These are phyloP conservation scores for Pangasianodon gigas DNA, from an alignment of 2,113 vertebrate species.

Conservation along the genomic window DNA sequence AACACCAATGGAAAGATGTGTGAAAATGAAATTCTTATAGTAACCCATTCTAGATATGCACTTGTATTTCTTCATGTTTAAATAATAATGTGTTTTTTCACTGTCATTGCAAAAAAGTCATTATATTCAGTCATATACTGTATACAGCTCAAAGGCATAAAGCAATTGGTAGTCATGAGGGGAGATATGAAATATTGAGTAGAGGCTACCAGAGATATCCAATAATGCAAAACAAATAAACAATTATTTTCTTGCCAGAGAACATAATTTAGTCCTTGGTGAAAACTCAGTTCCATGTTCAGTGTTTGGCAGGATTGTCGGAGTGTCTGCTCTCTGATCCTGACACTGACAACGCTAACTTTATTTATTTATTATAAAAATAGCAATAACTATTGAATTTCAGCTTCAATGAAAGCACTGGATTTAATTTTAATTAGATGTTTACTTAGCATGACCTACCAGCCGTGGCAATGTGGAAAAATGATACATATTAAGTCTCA, in stretches of 20 bases:
- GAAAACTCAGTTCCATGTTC: background rate
- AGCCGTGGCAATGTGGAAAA: background rate
- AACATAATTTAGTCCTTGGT: background rate
- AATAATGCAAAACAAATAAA: constrained; percentile 19
- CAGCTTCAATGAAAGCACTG: background rate
- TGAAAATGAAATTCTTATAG: background rate
- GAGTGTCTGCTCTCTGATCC: background rate
- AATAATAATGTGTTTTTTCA: background rate
- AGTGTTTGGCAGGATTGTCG: background rate
- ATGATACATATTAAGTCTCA: background rate
- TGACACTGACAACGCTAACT: background rate
- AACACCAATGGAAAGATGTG: constrained; percentile 8
- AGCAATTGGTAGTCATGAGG: background rate
- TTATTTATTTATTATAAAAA: background rate
- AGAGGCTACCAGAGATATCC: background rate
- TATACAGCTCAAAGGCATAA: background rate
- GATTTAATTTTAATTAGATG: background rate
- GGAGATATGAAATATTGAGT: background rate
- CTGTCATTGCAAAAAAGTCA: background rate
- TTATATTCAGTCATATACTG: background rate
- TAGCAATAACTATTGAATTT: background rate
- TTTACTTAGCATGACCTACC: background rate
- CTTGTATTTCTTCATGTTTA: background rate
- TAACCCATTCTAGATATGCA: background rate
- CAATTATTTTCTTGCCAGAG: background rate